A percentile compares a stretch with the other conserved stretches of the same genome.
Conservation (phyloP, 2,888 invertebrate species). For the Pollenia angustigena region DNA sequence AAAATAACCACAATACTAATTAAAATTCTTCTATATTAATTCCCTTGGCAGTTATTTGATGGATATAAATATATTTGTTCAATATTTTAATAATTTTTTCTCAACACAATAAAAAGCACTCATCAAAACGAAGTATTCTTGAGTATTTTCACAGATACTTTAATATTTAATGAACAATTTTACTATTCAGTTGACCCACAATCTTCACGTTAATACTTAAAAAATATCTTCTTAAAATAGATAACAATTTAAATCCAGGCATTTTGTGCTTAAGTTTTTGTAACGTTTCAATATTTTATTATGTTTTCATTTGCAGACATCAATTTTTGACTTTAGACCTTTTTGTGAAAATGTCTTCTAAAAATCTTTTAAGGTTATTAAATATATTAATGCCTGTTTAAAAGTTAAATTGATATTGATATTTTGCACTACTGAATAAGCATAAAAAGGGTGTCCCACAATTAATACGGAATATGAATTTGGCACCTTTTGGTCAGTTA, state of each 20-base stretch:
- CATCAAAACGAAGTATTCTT: too few relatives aligned
- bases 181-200: background rate
- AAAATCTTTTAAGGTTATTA: background rate
- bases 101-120: too few relatives aligned
- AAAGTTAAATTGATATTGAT: background rate
- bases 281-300: background rate
- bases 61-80: too few relatives aligned
- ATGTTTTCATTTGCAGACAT: background rate
- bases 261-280: background rate
- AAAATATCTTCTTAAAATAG: background rate
- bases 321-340: constrained; percentile 28
- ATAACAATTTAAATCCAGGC: background rate
- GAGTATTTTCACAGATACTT: too few relatives aligned
- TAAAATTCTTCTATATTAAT: too few relatives aligned
- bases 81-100: too few relatives aligned
- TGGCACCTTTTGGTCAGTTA: too few relatives aligned
- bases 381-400: constrained; percentile 15
- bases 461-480: too few relatives aligned
- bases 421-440: background rate
- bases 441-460: too few relatives aligned
- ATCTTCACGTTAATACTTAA: background rate
- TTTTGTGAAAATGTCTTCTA: background rate
- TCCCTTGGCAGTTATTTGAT: too few relatives aligned
- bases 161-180: too few relatives aligned
- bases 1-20: too few relatives aligned